Percentiles rank a stretch among this genome's conserved stretches.
phyloP scores from a whole-genome alignment of 2,888 invertebrate genomes.

The Drosophila neotestacea region DNA sequence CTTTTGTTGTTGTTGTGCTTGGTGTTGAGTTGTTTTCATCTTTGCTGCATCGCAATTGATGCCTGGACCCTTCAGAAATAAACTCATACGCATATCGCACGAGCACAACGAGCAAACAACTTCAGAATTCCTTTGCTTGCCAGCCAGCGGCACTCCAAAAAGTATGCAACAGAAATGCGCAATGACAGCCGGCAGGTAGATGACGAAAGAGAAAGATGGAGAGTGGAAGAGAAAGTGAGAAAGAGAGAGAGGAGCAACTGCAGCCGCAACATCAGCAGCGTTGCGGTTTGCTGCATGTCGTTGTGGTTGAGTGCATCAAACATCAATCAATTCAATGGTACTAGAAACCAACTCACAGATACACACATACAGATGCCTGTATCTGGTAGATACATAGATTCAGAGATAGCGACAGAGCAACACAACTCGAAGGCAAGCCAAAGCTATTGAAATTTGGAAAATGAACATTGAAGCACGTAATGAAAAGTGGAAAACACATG shows the following conservation, averaged over 20 bases:
- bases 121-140: slow-evolving; percentile 52
- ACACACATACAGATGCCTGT: slow-evolving; percentile 10
- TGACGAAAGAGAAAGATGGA: neutral
- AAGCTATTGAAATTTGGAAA: slow-evolving; percentile 58
- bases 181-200: slow-evolving; percentile 49
- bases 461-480: slow-evolving; percentile 62
- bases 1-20: neutral
- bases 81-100: slow-evolving; percentile 18
- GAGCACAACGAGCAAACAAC: slow-evolving; percentile 25
- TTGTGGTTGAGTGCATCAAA: slow-evolving; percentile 80
- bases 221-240: neutral
- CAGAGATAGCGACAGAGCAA: slow-evolving; percentile 27
- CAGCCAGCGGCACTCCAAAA: slow-evolving; percentile 54
- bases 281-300: slow-evolving; percentile 76
- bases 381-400: slow-evolving; percentile 17
- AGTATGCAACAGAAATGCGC: slow-evolving; percentile 72
- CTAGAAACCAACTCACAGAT: slow-evolving; percentile 54
- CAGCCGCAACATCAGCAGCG: slow-evolving; percentile 54
- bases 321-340: slow-evolving; percentile 80
- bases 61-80: slow-evolving; percentile 29
- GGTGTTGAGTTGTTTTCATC: slow-evolving; percentile 5
- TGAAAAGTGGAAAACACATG: slow-evolving; percentile 68
- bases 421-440: slow-evolving; percentile 26
- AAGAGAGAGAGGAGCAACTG: neutral
- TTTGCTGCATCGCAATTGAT: slow-evolving; percentile 27